A percentile compares a stretch with the other conserved stretches of the same genome.
Evolutionary conservation across 2,797 vertebrate species (phyloP).

Genomic region (Falco columbarius): DNA sequence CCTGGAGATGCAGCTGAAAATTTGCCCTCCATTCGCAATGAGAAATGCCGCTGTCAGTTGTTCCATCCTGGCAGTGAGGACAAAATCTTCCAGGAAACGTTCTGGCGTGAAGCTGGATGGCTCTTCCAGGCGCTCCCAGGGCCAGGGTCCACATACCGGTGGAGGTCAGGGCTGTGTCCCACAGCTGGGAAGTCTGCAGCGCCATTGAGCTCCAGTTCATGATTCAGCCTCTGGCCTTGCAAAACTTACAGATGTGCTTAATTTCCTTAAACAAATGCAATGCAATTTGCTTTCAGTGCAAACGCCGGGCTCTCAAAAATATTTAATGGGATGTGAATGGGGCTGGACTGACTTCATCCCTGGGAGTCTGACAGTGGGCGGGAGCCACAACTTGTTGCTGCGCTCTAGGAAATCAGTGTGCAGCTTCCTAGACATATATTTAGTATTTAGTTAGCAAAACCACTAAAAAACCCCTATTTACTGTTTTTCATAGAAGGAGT

Average conservation of each 20-base stretch:
- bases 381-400: background rate
- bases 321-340: background rate
- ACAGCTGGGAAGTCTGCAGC: background rate
- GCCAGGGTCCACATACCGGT: background rate
- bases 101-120: background rate
- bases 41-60: background rate
- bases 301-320: fast-evolving
- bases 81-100: background rate
- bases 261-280: background rate
- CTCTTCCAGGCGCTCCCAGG: background rate
- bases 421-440: background rate
- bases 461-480: fast-evolving
- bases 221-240: slow-evolving; percentile 13
- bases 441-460: background rate
- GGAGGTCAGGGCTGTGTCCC: background rate
- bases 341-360: background rate
- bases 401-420: background rate
- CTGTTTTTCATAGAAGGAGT: fast-evolving
- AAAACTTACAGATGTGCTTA: background rate
- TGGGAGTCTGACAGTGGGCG: background rate
- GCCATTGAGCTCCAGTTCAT: background rate
- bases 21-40: background rate
- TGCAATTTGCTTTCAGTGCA: fast-evolving
- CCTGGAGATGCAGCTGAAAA: background rate
- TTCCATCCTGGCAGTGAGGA: background rate